Conservation (phyloP, 2,113 vertebrate species). For the Aegotheles bennettii region DNA sequence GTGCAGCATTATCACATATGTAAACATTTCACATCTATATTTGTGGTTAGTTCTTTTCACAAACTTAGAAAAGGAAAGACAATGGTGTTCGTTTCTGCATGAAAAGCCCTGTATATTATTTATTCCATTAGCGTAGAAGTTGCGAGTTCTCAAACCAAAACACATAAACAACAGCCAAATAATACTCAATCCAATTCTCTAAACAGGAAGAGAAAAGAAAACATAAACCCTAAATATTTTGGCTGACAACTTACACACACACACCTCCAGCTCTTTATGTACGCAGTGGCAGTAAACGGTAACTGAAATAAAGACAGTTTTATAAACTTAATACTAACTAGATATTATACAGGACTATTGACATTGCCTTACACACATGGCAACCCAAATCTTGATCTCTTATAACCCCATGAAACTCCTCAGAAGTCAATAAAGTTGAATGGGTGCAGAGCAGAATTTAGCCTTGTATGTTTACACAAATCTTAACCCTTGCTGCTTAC, state of each 20-base stretch:
- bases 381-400: neutral
- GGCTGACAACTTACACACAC: neutral
- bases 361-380: neutral
- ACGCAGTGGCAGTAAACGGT: neutral
- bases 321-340: conserved; percentile 15
- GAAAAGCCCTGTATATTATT: neutral
- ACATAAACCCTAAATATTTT: no score
- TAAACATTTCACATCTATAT: conserved; percentile 4
- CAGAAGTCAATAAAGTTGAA: conserved; percentile 4
- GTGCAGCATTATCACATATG: neutral
- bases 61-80: conserved; percentile 3
- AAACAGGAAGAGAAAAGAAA: neutral
- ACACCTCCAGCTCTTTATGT: neutral
- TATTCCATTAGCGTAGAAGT: neutral
- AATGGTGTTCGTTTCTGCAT: neutral
- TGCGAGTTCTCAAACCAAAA: neutral
- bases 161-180: neutral
- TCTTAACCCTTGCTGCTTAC: conserved; percentile 23
- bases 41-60: neutral
- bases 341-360: neutral
- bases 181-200: neutral
- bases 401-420: neutral
- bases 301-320: conserved; percentile 43
- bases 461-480: conserved; percentile 34
- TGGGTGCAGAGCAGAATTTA: neutral